Conservation (phyloP, 2,888 invertebrate genomes). For the Eristalis pertinax region DNA sequence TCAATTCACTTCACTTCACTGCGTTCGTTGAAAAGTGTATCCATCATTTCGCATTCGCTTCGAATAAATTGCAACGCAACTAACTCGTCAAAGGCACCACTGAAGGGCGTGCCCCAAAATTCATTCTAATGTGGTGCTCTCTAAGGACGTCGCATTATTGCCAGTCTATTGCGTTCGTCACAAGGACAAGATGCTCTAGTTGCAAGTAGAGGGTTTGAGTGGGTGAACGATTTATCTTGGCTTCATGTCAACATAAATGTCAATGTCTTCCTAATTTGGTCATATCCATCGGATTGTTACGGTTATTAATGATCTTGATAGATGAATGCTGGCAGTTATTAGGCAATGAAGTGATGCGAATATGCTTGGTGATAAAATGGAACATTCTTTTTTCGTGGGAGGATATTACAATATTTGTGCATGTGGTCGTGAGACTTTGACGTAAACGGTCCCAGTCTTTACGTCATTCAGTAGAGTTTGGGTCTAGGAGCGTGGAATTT, state of each 20-base stretch:
- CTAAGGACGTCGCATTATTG: conserved; percentile 4
- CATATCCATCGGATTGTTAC: conserved; percentile 20
- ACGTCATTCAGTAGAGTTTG: too few species aligned
- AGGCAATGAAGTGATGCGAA: neutral
- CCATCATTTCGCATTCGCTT: neutral
- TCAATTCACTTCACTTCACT: conserved; percentile 41
- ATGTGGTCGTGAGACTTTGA: too few species aligned
- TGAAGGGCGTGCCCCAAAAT: neutral
- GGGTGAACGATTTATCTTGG: conserved; percentile 31
- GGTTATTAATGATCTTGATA: conserved; percentile 35
- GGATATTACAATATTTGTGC: too few species aligned
- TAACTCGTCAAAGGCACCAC: conserved; percentile 22
- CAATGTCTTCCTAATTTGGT: conserved; percentile 32
- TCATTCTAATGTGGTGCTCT: conserved; percentile 7
- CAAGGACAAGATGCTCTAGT: neutral
- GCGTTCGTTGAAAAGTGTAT: conserved; percentile 18
- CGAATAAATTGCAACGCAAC: conserved; percentile 30
- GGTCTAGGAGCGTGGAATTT: too few species aligned
- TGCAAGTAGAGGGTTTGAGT: neutral
- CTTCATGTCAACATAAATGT: conserved; percentile 41
- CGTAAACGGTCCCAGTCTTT: too few species aligned
- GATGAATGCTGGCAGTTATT: neutral
- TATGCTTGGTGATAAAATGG: neutral
- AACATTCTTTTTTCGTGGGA: neutral
- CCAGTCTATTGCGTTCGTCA: conserved; percentile 7